These are phyloP conservation scores for Hydrochoerus hydrochaeris DNA, from an alignment of 2,113 vertebrate species.

Conservation along the genomic window DNA sequence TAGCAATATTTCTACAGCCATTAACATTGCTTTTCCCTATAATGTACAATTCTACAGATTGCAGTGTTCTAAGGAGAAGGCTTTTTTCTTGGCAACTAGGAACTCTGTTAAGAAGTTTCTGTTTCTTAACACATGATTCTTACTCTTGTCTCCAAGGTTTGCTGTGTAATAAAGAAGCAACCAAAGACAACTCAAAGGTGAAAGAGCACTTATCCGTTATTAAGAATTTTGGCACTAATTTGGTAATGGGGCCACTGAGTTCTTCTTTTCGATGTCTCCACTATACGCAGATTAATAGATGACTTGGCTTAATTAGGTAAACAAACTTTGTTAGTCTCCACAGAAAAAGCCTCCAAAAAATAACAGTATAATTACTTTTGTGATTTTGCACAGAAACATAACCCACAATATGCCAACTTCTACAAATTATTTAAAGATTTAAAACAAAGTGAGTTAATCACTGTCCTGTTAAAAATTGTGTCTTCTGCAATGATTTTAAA, in stretches of 20 bases:
- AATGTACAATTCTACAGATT: background rate
- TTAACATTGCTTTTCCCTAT: background rate
- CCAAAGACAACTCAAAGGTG: background rate
- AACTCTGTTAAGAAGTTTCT: background rate
- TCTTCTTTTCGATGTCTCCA: background rate
- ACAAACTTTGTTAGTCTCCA: background rate
- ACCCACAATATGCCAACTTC: background rate
- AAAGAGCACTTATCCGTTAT: background rate
- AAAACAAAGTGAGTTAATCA: constrained; percentile 37
- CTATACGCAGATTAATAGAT: background rate
- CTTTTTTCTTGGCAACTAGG: background rate
- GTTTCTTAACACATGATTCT: background rate
- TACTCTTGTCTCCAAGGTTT: background rate
- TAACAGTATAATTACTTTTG: background rate
- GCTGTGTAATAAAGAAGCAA: background rate
- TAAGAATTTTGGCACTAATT: background rate
- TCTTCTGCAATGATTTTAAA: background rate
- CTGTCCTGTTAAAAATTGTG: constrained; percentile 27
- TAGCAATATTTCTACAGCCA: background rate
- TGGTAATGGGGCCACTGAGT: background rate
- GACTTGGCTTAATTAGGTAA: background rate
- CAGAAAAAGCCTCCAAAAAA: background rate
- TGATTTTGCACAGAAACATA: background rate
- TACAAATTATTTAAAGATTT: constrained; percentile 8
- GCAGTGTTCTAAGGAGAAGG: background rate